Conservation (phyloP, 2,888 invertebrate genomes). For the Cryptus viduatorius region DNA sequence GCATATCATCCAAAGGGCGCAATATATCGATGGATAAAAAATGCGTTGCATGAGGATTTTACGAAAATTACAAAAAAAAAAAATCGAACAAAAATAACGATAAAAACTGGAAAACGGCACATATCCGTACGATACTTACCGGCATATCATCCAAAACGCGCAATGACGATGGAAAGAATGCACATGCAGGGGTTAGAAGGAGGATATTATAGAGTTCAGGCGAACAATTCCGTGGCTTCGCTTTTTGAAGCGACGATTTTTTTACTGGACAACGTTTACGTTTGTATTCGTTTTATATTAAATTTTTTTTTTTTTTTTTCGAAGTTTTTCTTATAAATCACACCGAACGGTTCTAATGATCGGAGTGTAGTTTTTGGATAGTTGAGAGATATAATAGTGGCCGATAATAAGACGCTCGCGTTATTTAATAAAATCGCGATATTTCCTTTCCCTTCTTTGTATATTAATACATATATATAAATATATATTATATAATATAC, state of each 20-base stretch:
- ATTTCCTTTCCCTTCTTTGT: slow-evolving; percentile 57
- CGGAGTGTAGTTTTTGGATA: slow-evolving; percentile 53
- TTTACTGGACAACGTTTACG: slow-evolving; percentile 33
- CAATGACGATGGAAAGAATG: slow-evolving; percentile 25
- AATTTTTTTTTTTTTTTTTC: slow-evolving; percentile 13
- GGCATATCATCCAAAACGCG: slow-evolving; percentile 22
- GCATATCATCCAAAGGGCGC: slow-evolving; percentile 5
- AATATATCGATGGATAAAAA: slow-evolving; percentile 11
- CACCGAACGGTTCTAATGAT: slow-evolving; percentile 48
- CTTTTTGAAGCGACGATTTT: slow-evolving; percentile 40
- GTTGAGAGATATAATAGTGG: slow-evolving; percentile 60
- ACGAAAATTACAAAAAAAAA: slow-evolving; percentile 11
- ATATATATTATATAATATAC: slow-evolving; percentile 47
- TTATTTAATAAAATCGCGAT: slow-evolving; percentile 22
- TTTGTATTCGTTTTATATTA: slow-evolving; percentile 16
- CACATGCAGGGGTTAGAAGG: slow-evolving; percentile 17
- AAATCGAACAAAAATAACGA: slow-evolving; percentile 19
- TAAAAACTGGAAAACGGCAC: slow-evolving; percentile 5
- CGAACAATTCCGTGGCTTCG: slow-evolving; percentile 43
- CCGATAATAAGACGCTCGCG: slow-evolving; percentile 59
- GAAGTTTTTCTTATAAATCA: slow-evolving; percentile 25
- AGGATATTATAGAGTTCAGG: slow-evolving; percentile 46
- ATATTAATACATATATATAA: slow-evolving; percentile 52
- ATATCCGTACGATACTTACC: slow-evolving; percentile 29
- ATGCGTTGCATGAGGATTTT: not conserved